Evolutionary conservation across 2,113 vertebrate species (phyloP).

Genomic region (Rhadina sibilatrix): DNA sequence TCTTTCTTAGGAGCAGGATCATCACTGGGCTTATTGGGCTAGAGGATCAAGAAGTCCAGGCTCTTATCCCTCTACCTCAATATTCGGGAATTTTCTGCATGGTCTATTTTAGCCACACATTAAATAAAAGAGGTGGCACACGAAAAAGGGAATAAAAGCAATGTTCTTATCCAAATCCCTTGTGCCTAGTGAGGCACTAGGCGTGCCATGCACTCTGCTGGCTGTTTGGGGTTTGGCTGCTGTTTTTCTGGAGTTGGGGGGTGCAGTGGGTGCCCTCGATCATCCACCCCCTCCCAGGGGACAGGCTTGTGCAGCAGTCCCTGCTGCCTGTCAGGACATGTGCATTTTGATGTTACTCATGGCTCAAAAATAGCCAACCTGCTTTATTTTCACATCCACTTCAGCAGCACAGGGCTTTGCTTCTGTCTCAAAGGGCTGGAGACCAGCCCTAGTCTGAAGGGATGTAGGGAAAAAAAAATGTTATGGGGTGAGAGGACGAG

Average conservation of each 20-base stretch:
- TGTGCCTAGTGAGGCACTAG: background rate
- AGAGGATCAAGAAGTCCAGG: background rate
- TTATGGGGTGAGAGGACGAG: background rate
- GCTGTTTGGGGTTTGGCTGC: background rate
- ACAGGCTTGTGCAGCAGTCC: background rate
- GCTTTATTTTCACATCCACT: background rate
- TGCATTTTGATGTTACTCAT: background rate
- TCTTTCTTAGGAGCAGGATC: background rate
- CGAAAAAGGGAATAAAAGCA: background rate
- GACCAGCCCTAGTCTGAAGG: background rate
- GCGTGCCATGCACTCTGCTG: rapidly evolving
- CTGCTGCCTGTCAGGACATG: background rate
- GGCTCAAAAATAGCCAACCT: background rate
- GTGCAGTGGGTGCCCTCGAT: rapidly evolving
- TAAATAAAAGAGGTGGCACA: background rate
- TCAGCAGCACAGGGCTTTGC: rapidly evolving
- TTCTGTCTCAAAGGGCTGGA: background rate
- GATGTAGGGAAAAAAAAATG: background rate
- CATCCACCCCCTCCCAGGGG: background rate
- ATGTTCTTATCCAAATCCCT: background rate
- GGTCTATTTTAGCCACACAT: background rate
- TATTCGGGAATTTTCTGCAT: rapidly evolving
- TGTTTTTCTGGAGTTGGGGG: background rate
- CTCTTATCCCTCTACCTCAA: background rate
- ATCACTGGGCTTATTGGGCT: background rate